phyloP scores from a whole-genome alignment of 2,797 vertebrate genomes.

The Capromys pilorides region DNA sequence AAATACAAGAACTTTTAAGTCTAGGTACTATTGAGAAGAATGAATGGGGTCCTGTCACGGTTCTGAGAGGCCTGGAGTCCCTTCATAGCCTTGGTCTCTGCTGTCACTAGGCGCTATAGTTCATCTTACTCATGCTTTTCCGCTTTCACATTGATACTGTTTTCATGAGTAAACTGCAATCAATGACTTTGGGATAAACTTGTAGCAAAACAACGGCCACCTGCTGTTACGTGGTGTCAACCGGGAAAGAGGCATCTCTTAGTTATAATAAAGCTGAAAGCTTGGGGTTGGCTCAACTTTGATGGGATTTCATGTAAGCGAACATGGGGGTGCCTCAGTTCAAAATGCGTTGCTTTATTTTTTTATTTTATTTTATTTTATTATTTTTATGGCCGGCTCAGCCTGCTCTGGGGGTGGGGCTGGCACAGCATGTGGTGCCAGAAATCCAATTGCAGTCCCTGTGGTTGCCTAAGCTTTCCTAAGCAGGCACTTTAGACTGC shows the following conservation, averaged over 20 bases:
- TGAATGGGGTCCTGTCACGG: background rate
- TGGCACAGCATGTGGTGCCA: too few species aligned
- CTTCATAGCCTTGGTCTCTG: background rate
- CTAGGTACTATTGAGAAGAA: conserved; percentile 35
- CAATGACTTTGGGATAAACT: background rate
- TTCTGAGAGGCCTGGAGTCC: background rate
- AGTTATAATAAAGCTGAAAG: background rate
- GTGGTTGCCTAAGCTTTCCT: too few species aligned
- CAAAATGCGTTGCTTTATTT: conserved; percentile 5
- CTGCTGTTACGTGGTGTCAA: background rate
- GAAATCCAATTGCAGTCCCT: too few species aligned
- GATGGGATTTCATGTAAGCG: background rate
- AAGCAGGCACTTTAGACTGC: too few species aligned
- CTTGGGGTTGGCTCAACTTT: background rate
- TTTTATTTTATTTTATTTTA: too few species aligned
- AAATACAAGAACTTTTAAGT: conserved; percentile 37
- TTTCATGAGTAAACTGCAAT: background rate
- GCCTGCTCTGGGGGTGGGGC: too few species aligned
- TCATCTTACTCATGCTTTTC: conserved; percentile 35
- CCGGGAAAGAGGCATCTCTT: background rate
- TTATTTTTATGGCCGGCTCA: too few species aligned
- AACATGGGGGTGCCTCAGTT: background rate
- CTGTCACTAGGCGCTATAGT: background rate
- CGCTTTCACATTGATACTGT: background rate
- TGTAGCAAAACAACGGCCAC: background rate